Evolutionary conservation across 2,888 invertebrate species (phyloP), one percentile per base, ranked within the genome.

Genomic region (Zaprionus obscuricornis): DNA sequence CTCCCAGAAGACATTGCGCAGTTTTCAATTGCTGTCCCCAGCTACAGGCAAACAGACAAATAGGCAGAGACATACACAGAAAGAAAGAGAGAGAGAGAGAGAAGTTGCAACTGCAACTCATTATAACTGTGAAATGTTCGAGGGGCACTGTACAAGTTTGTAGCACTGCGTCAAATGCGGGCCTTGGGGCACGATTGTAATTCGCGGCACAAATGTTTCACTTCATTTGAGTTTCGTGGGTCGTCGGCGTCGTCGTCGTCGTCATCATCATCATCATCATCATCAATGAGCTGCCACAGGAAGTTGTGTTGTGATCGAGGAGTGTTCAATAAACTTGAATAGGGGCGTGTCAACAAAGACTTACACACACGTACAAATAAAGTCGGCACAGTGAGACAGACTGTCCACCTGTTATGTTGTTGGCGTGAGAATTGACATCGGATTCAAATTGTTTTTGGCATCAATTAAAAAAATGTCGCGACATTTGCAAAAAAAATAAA

Each of bases 141-240:
- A 37, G 37, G 29, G 31, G 26, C 24, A 57, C 37, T 24, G 37
- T 1, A 26, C 34, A 11, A 5, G 34, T 46, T 20, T 13, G 11
- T 46, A 20, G 29, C 14, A 17, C 18, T 27, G 46, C 52, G 34
- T 34, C 59, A 50, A 60, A 68, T 71, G 71, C 74, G 63, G 85
- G 82, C 60, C 70, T 22, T 24, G 34, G 57, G 57, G 42, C 68
- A 51, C 78, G 59, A 67, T 81, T 81, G 84, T 83, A 68, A 82
- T 85, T 83, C 85, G 83, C 81, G 49, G 76, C 81, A 83, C 85
- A 85, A 85, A 83, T 83, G 81, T 71, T 82, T 85, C 74, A 79
- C 83, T 85, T 85, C 83, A 85, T 83, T 83, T 72, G 76, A 71
- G 72, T 73, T 85, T 82, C 76, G 76, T 81, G 77, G 72, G 49